These are phyloP conservation scores for Rattus rattus DNA, from an alignment of 2,113 vertebrate genomes.

Conservation along the genomic window DNA sequence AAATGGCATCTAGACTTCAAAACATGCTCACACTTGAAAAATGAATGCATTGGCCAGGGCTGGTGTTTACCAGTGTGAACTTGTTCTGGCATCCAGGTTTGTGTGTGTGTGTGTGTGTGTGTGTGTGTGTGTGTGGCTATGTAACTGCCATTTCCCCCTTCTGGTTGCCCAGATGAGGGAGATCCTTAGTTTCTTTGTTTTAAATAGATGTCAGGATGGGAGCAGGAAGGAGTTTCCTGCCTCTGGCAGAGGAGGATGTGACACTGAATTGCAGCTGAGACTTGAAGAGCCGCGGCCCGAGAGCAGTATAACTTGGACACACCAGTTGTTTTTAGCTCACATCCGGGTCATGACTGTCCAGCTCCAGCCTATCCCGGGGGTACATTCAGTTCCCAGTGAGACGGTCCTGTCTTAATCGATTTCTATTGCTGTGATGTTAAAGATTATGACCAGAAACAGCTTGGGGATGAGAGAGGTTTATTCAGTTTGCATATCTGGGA, in stretches of 20 bases:
- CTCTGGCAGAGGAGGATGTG: neutral
- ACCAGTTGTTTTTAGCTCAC: neutral
- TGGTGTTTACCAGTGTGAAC: slow-evolving; percentile 67
- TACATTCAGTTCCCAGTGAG: neutral
- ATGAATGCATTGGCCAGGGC: slow-evolving; percentile 54
- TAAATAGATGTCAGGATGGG: neutral
- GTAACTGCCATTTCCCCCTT: slow-evolving; percentile 53
- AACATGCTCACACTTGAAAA: slow-evolving; percentile 75
- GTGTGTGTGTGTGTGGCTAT: neutral
- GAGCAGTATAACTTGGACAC: neutral
- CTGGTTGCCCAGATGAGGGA: slow-evolving; percentile 47
- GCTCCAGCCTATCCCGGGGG: neutral
- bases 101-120: too few relatives aligned
- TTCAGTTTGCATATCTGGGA: neutral
- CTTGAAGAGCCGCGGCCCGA: neutral
- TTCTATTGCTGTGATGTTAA: neutral
- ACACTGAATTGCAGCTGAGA: neutral
- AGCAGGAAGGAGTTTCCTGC: neutral
- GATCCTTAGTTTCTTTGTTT: slow-evolving; percentile 41
- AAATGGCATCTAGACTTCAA: slow-evolving; percentile 61
- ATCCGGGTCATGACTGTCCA: neutral
- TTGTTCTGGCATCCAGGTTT: slow-evolving; percentile 71
- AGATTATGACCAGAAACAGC: neutral
- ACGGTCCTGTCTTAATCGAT: neutral
- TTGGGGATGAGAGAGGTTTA: neutral